These are phyloP conservation scores for Coptodon rendalli DNA, from an alignment of 2,113 vertebrate genomes.

Conservation along the genomic window DNA sequence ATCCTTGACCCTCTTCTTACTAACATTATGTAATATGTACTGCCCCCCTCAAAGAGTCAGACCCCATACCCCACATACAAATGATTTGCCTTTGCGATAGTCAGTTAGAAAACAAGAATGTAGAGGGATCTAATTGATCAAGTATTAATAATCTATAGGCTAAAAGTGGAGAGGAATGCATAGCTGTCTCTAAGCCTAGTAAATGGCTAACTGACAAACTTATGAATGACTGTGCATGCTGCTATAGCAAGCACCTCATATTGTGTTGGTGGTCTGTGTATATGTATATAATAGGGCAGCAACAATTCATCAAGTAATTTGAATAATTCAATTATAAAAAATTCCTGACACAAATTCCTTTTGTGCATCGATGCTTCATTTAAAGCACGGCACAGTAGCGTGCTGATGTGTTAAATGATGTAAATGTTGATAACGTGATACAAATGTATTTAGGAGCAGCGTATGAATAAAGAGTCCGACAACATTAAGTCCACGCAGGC, in stretches of 20 bases:
- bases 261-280: background rate
- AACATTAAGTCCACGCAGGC: background rate
- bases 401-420: background rate
- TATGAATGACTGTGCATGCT: background rate
- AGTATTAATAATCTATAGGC: background rate
- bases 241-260: rapidly evolving
- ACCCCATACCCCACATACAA: background rate
- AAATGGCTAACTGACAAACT: background rate
- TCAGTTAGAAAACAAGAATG: background rate
- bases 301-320: background rate
- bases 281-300: background rate
- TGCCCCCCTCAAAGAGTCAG: background rate
- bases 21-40: background rate
- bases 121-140: background rate
- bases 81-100: background rate
- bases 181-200: background rate
- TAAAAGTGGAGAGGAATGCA: background rate
- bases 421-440: rapidly evolving
- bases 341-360: background rate
- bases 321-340: background rate
- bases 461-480: background rate
- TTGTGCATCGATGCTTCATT: background rate
- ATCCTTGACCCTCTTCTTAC: background rate
- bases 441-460: background rate
- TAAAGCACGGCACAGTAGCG: background rate